Conservation (phyloP, 2,888 invertebrate species). For the Andrena camellia region DNA sequence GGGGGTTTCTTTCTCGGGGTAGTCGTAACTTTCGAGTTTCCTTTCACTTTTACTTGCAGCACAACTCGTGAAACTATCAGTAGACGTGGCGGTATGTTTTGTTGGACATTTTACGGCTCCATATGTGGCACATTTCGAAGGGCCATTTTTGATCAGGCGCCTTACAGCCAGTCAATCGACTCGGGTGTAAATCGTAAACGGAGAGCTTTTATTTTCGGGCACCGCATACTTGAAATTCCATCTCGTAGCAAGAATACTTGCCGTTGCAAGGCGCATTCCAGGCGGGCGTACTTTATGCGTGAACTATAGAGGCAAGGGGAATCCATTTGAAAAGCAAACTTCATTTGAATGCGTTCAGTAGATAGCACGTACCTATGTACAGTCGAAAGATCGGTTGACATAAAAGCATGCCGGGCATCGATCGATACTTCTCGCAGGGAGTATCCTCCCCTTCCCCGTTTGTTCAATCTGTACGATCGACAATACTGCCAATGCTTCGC, state of each 20-base stretch:
- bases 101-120: background rate
- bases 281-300: constrained; percentile 56
- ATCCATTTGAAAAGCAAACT: constrained; percentile 65
- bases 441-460: background rate
- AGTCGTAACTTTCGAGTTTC: background rate
- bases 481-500: background rate
- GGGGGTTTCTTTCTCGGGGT: background rate
- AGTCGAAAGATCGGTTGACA: constrained; percentile 29
- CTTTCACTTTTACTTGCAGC: background rate
- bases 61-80: background rate
- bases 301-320: constrained; percentile 28
- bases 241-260: constrained; percentile 40
- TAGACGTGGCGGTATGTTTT: background rate
- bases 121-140: background rate
- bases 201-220: constrained; percentile 52
- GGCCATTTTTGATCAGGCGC: background rate
- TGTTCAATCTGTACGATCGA: constrained; percentile 27
- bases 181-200: constrained; percentile 49
- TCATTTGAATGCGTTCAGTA: constrained; percentile 57
- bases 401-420: constrained; percentile 43
- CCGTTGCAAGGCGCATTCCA: constrained; percentile 40
- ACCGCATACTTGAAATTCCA: constrained; percentile 57
- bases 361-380: constrained; percentile 46
- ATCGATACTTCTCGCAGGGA: constrained; percentile 36
- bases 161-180: constrained; percentile 38